Evolutionary conservation across 2,888 invertebrate genomes (phyloP).

Genomic region (Anarsia innoxiella): DNA sequence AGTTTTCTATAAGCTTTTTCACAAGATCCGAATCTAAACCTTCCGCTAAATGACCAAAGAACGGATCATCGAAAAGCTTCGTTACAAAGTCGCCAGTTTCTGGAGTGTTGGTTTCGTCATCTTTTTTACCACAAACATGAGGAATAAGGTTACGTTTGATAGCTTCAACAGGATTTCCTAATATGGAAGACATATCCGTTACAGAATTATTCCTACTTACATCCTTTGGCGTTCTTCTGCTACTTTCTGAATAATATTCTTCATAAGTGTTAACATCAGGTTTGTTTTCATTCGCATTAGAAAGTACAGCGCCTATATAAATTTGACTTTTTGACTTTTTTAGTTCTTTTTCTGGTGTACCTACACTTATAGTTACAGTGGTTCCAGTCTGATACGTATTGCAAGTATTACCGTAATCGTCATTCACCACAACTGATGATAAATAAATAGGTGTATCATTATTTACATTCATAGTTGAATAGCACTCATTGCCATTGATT

Average conservation of each 20-base stretch:
- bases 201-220: slow-evolving; percentile 22
- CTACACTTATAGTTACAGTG: slow-evolving; percentile 78
- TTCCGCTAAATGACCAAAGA: slow-evolving; percentile 77
- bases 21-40: slow-evolving; percentile 77
- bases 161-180: slow-evolving; percentile 85
- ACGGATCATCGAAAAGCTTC: slow-evolving; percentile 78
- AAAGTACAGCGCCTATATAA: slow-evolving; percentile 60
- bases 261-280: slow-evolving; percentile 55
- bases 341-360: slow-evolving; percentile 61
- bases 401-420: slow-evolving; percentile 61
- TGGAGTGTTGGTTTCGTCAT: slow-evolving; percentile 26
- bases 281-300: slow-evolving; percentile 34
- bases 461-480: slow-evolving; percentile 83
- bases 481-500: slow-evolving; percentile 84
- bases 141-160: slow-evolving; percentile 83
- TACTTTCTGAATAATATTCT: slow-evolving; percentile 51
- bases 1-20: slow-evolving; percentile 79
- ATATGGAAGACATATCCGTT: slow-evolving; percentile 69
- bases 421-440: slow-evolving; percentile 82
- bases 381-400: slow-evolving; percentile 71
- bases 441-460: slow-evolving; percentile 81
- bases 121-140: slow-evolving; percentile 82
- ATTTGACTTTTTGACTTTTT: slow-evolving; percentile 70
- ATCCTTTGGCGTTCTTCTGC: slow-evolving; percentile 24
- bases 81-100: slow-evolving; percentile 69